A percentile compares a stretch with the other conserved stretches of the same genome.
phyloP scores from a whole-genome alignment of 2,888 invertebrate species.

The Portevinia maculata region DNA sequence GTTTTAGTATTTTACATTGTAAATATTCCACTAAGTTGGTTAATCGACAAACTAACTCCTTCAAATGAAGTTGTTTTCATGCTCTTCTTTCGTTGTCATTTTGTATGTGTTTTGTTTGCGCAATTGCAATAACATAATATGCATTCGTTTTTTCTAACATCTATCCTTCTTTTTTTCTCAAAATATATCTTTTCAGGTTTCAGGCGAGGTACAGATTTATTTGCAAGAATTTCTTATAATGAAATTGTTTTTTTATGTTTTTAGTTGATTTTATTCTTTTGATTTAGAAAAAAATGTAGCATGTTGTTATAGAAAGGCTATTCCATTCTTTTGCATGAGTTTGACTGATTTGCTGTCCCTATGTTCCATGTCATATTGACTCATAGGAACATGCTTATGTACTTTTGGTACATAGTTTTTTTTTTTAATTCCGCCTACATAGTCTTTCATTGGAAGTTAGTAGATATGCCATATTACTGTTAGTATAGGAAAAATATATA shows the following conservation, averaged over 20 bases:
- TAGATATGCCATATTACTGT: background rate
- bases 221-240: constrained; percentile 46
- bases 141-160: constrained; percentile 65
- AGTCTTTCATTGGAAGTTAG: background rate
- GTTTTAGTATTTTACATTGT: constrained; percentile 28
- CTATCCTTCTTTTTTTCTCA: constrained; percentile 67
- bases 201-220: constrained; percentile 84
- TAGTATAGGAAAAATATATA: background rate
- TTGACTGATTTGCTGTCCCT: constrained; percentile 21
- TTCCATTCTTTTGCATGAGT: constrained; percentile 49
- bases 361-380: constrained; percentile 8
- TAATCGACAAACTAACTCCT: constrained; percentile 39
- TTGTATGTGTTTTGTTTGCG: constrained; percentile 54
- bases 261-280: constrained; percentile 13
- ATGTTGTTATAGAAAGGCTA: constrained; percentile 33
- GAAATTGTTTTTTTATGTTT: constrained; percentile 23
- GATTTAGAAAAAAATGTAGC: constrained; percentile 31
- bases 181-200: constrained; percentile 84
- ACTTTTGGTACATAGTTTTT: constrained; percentile 1
- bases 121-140: constrained; percentile 52
- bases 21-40: constrained; percentile 51
- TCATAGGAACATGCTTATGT: constrained; percentile 18
- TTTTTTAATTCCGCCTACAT: background rate
- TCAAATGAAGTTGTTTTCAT: constrained; percentile 53
- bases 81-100: constrained; percentile 53